Conservation (phyloP, 2,113 vertebrate genomes). For the Arenaria interpres region DNA sequence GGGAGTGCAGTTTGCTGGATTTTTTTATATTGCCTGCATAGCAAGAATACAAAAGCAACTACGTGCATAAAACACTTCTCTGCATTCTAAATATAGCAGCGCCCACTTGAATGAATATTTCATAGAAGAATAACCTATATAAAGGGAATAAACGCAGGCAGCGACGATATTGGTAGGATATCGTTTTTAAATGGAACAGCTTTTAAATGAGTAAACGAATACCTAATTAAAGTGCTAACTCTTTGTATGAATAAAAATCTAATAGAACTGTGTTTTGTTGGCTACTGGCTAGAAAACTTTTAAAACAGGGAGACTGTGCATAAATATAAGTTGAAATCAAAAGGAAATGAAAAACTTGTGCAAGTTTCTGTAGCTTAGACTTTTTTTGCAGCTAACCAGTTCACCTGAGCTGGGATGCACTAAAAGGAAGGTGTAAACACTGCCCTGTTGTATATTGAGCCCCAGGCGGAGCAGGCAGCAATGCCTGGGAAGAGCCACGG, state of each 20-base stretch:
- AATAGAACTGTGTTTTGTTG: background rate
- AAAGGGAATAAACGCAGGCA: background rate
- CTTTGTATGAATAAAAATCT: background rate
- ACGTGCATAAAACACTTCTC: conserved; percentile 25
- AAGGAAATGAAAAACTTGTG: background rate
- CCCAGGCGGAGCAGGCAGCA: background rate
- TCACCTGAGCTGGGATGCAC: background rate
- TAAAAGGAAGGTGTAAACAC: background rate
- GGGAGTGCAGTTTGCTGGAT: background rate
- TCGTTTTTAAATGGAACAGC: conserved; percentile 15
- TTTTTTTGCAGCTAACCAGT: background rate
- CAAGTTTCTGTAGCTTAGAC: background rate
- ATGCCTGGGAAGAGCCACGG: rapidly evolving
- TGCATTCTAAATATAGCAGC: conserved; percentile 63
- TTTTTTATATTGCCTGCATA: background rate
- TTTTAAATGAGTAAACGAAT: conserved; percentile 46
- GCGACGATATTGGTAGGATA: background rate
- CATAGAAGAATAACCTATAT: conserved; percentile 57
- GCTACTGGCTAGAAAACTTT: background rate
- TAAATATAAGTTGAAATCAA: background rate
- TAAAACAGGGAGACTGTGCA: background rate
- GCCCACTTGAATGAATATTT: conserved; percentile 61
- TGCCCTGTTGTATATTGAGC: background rate
- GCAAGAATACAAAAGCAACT: conserved; percentile 50
- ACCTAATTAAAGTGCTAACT: background rate